phyloP scores from a whole-genome alignment of 2,888 invertebrate species.

The Philopedon plagiatum region DNA sequence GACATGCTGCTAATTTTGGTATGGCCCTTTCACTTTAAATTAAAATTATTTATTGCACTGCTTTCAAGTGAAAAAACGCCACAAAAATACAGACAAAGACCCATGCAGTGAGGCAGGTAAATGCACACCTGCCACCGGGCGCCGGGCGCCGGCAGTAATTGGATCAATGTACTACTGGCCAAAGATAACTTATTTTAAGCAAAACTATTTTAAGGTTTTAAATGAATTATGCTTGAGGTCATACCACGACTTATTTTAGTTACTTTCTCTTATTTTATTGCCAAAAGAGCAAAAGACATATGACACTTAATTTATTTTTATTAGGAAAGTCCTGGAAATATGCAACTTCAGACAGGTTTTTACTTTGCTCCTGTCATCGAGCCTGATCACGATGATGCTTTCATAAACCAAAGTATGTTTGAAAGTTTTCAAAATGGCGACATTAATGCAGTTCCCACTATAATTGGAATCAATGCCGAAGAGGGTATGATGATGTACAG shows the following conservation, averaged over 20 bases:
- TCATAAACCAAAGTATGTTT: conserved; percentile 51
- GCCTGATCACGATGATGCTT: conserved; percentile 52
- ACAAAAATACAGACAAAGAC: too few species aligned
- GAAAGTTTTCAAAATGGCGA: conserved; percentile 48
- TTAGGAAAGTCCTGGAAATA: conserved; percentile 47
- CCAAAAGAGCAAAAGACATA: neutral
- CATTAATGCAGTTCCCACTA: conserved; percentile 49
- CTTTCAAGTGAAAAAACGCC: too few species aligned
- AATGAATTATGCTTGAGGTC: too few species aligned
- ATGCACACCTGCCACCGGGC: too few species aligned
- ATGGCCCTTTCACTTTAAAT: neutral
- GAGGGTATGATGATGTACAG: conserved; percentile 40
- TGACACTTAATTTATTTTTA: neutral
- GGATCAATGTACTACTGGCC: too few species aligned
- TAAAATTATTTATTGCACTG: neutral
- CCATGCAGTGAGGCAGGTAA: too few species aligned
- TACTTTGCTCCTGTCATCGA: conserved; percentile 54
- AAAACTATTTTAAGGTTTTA: too few species aligned
- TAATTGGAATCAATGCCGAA: conserved; percentile 54
- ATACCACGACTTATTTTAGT: too few species aligned
- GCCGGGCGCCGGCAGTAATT: too few species aligned
- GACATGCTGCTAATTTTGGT: too few species aligned
- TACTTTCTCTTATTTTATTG: neutral
- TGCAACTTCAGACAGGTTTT: conserved; percentile 52
- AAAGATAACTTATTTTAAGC: too few species aligned